Evolutionary conservation across 2,113 vertebrate genomes (phyloP), one percentile per base, ranked within the genome.

Genomic region (Periophthalmus modestus): DNA sequence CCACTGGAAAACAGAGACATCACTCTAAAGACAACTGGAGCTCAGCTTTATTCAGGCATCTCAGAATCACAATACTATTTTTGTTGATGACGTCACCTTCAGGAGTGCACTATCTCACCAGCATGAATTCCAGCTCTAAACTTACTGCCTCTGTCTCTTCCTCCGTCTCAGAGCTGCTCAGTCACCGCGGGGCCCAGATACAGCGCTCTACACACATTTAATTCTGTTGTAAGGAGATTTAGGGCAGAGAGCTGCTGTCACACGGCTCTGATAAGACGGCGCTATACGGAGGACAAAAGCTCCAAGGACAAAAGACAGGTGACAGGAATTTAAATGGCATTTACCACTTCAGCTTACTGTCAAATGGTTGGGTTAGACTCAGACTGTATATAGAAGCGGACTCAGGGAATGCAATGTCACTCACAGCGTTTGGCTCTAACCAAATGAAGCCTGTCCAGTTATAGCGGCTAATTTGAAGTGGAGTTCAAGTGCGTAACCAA

Each of bases 181-280:
- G 12, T 34, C 59, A 33, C 59, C 59, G 28, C 59, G 10, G 28
- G 59, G 59, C 59, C 57, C 12, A 62, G 59, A 62, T 59, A 28
- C 23, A 28, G 13, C 57, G 12, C 57, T 15, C 19, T 24, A 33
- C 12, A 34, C 59, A 34, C 24, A 18, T 62, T 33, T 62, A 34
- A 62, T 62, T 34, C 59, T 34, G 24, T 15, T 62, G 24, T 34
- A 62, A 62, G 59, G 16, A 62, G 59, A 62, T 62, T 62, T 62
- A 33, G 28, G 28, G 28, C 24, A 62, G 33, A 62, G 59, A 62
- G 28, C 24, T 18, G 59, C 24, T 62, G 59, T 62, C 59, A 34
- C 24, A 34, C 24, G 13, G 59, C 28, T 62, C 59, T 34, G 59
- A 62, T 62, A 62, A 62, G 59, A 62, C 10, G 7, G 39, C 39